Percentiles rank a stretch among this genome's conserved stretches.
Conservation (phyloP, 2,797 vertebrate genomes). For the Peromyscus nudipes region DNA sequence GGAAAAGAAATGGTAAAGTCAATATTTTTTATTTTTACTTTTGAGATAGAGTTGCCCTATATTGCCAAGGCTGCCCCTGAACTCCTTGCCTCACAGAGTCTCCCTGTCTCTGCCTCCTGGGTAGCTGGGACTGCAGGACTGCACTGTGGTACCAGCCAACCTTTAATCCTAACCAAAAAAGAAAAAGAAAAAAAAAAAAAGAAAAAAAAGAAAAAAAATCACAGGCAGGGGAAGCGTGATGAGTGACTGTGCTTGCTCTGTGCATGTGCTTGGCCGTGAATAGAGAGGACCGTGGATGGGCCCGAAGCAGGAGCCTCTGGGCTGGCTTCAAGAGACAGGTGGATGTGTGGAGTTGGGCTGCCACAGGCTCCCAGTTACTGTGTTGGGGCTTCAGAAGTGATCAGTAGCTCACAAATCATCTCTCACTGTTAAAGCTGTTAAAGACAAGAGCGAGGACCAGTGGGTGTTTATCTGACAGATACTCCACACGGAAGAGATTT, state of each 20-base stretch:
- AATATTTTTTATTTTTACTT: not conserved
- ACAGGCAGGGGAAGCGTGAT: rapidly evolving
- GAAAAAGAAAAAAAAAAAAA: no score
- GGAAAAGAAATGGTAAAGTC: not conserved
- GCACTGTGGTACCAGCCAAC: not conserved
- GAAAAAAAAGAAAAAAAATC: no score
- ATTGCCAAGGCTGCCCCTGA: not conserved
- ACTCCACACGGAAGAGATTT: not conserved
- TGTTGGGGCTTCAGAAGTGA: rapidly evolving
- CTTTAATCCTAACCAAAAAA: not conserved
- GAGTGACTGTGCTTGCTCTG: rapidly evolving
- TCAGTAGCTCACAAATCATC: not conserved
- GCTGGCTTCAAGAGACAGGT: not conserved
- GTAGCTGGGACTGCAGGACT: not conserved
- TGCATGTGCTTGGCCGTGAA: not conserved
- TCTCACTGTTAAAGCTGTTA: not conserved
- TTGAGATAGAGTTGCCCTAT: not conserved
- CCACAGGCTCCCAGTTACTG: not conserved
- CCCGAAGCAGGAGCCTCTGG: not conserved
- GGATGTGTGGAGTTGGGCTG: not conserved
- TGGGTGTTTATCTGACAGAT: rapidly evolving
- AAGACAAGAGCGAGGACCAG: not conserved
- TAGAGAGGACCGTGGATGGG: rapidly evolving
- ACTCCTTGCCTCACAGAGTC: not conserved
- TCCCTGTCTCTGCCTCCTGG: not conserved